A percentile compares a stretch with the other conserved stretches of the same genome.
Evolutionary conservation across 2,797 vertebrate genomes (phyloP).

Genomic region (Aulostomus chinensis): DNA sequence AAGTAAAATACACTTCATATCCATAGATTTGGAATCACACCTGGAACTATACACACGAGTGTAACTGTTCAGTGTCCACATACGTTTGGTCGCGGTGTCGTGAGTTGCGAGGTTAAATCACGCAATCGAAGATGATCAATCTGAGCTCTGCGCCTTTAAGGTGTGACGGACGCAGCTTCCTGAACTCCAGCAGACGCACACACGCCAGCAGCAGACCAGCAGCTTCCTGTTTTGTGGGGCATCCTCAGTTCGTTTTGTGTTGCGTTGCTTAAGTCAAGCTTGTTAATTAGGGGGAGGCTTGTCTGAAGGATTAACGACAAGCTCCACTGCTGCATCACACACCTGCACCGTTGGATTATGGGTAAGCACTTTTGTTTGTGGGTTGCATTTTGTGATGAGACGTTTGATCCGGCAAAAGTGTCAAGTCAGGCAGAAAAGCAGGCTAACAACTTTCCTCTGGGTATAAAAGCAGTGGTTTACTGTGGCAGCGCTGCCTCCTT

Average conservation of each 20-base stretch:
- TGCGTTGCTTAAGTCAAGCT: constrained; percentile 31
- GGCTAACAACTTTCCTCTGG: constrained; percentile 73
- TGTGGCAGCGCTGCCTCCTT: constrained; percentile 55
- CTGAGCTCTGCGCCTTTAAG: too few species aligned
- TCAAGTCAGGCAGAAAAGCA: constrained; percentile 74
- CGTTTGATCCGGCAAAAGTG: constrained; percentile 78
- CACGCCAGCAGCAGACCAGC: too few species aligned
- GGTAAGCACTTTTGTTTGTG: constrained; percentile 71
- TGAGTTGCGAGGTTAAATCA: too few species aligned
- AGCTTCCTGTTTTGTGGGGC: too few species aligned
- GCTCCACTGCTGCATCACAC: constrained; percentile 25
- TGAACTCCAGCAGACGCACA: too few species aligned
- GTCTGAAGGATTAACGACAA: constrained; percentile 68
- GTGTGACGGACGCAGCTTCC: too few species aligned
- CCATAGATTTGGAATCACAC: too few species aligned
- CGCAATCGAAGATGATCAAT: too few species aligned
- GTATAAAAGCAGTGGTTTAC: constrained; percentile 57
- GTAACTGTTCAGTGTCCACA: too few species aligned
- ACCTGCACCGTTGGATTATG: constrained; percentile 73
- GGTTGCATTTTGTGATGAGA: constrained; percentile 68
- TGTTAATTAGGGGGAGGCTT: constrained; percentile 68
- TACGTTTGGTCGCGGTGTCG: too few species aligned
- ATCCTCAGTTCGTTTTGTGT: constrained; percentile 16
- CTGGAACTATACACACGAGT: too few species aligned
- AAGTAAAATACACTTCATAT: too few species aligned